These are phyloP conservation scores for Drosophila erecta DNA, from an alignment of 1,140 invertebrate species.

Conservation along the genomic window DNA sequence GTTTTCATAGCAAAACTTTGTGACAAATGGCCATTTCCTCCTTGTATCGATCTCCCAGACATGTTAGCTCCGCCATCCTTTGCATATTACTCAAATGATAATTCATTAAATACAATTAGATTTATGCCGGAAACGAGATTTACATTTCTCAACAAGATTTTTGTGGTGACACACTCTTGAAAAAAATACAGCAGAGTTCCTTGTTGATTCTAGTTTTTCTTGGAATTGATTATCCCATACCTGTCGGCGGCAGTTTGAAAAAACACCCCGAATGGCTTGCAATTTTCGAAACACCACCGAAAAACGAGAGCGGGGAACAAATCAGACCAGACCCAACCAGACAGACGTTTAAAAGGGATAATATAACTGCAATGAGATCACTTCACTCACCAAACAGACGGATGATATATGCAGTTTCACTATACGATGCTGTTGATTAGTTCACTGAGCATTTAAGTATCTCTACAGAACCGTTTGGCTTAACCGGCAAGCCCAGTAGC, in stretches of 20 bases:
- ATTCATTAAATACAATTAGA: slow-evolving; percentile 24
- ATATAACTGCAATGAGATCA: slow-evolving; percentile 31
- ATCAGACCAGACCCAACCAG: slow-evolving; percentile 45
- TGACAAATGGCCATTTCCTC: neutral
- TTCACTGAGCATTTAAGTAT: slow-evolving; percentile 31
- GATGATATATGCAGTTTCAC: slow-evolving; percentile 17
- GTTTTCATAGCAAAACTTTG: neutral
- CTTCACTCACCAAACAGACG: slow-evolving; percentile 38
- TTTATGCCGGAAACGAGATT: slow-evolving; percentile 9
- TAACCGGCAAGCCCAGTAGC: slow-evolving; percentile 25
- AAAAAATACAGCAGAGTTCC: slow-evolving; percentile 18
- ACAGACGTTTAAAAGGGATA: slow-evolving; percentile 19
- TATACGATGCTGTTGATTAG: slow-evolving; percentile 7
- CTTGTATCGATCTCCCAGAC: slow-evolving; percentile 1
- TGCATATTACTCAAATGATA: slow-evolving; percentile 16
- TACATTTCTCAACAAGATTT: neutral
- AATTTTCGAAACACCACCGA: slow-evolving; percentile 76
- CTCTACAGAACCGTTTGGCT: slow-evolving; percentile 25
- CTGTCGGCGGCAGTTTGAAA: slow-evolving; percentile 61
- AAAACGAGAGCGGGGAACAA: slow-evolving; percentile 46
- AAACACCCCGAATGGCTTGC: slow-evolving; percentile 72
- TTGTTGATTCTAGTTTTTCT: slow-evolving; percentile 44
- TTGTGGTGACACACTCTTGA: neutral
- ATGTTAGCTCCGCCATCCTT: neutral
- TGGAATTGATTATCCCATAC: slow-evolving; percentile 78